These are phyloP conservation scores for Myodes glareolus DNA, from an alignment of 2,113 vertebrate species.

Conservation along the genomic window DNA sequence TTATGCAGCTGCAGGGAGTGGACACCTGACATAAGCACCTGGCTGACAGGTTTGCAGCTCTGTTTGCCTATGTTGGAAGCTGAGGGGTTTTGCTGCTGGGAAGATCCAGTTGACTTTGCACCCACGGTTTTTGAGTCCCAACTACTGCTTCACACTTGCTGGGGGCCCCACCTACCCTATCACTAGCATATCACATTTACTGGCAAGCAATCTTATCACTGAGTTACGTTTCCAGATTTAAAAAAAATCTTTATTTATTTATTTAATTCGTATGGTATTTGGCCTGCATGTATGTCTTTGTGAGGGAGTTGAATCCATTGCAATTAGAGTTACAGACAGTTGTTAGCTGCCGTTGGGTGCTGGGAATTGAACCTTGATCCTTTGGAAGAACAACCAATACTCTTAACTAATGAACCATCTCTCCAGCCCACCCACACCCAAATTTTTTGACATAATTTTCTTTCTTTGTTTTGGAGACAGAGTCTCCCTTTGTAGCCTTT, in stretches of 20 bases:
- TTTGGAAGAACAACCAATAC: background rate
- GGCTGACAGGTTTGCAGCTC: background rate
- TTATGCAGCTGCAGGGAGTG: background rate
- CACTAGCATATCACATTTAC: background rate
- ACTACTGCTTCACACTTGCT: background rate
- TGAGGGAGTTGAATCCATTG: background rate
- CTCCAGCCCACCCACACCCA: background rate
- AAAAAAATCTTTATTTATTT: background rate
- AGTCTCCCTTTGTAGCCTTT: background rate
- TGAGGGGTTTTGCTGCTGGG: background rate
- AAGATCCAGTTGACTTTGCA: background rate
- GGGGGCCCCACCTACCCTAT: background rate
- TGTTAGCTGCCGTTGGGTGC: background rate
- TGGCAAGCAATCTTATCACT: background rate
- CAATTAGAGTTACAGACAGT: background rate
- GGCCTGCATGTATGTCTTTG: background rate
- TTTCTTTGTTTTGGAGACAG: background rate
- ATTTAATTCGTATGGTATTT: background rate
- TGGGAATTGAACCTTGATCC: background rate
- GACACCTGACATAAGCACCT: background rate
- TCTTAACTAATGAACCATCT: background rate
- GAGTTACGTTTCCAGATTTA: background rate
- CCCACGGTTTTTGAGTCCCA: background rate
- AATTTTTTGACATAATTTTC: too few species aligned
- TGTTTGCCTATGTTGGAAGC: background rate